A percentile compares a stretch with the other conserved stretches of the same genome.
These are phyloP conservation scores for Drosophila meridiana DNA, from an alignment of 2,888 invertebrate species.

Conservation along the genomic window DNA sequence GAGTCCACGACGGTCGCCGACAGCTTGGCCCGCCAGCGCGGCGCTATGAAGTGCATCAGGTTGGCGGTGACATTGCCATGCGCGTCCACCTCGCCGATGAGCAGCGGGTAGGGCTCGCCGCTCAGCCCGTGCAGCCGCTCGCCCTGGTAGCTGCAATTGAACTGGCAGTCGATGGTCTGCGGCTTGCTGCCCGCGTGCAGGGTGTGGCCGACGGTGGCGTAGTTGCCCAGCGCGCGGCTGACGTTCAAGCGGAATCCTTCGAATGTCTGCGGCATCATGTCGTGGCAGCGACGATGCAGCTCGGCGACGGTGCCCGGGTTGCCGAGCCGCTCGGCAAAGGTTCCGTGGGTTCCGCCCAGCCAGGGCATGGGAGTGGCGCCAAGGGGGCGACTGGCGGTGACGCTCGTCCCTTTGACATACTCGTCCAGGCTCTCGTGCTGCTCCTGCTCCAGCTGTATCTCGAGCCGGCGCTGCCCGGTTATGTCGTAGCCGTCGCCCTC, in stretches of 20 bases:
- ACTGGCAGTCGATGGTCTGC: slow-evolving; percentile 13
- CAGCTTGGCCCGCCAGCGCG: slow-evolving; percentile 26
- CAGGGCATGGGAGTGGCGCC: background rate
- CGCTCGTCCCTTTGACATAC: background rate
- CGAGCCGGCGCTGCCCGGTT: background rate
- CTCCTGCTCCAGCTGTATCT: slow-evolving; percentile 5
- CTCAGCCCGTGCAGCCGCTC: slow-evolving; percentile 4
- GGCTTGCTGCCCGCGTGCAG: slow-evolving; percentile 23
- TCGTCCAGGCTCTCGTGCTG: background rate
- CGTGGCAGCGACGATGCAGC: slow-evolving; percentile 33
- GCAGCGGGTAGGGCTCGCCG: slow-evolving; percentile 25
- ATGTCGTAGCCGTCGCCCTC: slow-evolving; percentile 39
- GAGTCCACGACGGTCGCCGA: slow-evolving; percentile 9
- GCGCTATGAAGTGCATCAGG: slow-evolving; percentile 24
- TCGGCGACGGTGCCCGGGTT: slow-evolving; percentile 46
- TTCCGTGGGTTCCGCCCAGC: background rate
- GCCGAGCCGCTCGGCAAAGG: background rate
- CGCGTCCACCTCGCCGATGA: slow-evolving; percentile 35
- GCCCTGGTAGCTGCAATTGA: slow-evolving; percentile 35
- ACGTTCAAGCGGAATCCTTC: slow-evolving; percentile 39
- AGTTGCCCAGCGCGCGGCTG: background rate
- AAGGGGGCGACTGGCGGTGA: background rate
- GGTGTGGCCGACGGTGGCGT: slow-evolving; percentile 22
- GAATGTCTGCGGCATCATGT: slow-evolving; percentile 39
- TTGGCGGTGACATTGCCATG: slow-evolving; percentile 31